Evolutionary conservation across 2,888 invertebrate genomes (phyloP), one percentile per base, ranked within the genome.

Genomic region (Anthophora plumipes): DNA sequence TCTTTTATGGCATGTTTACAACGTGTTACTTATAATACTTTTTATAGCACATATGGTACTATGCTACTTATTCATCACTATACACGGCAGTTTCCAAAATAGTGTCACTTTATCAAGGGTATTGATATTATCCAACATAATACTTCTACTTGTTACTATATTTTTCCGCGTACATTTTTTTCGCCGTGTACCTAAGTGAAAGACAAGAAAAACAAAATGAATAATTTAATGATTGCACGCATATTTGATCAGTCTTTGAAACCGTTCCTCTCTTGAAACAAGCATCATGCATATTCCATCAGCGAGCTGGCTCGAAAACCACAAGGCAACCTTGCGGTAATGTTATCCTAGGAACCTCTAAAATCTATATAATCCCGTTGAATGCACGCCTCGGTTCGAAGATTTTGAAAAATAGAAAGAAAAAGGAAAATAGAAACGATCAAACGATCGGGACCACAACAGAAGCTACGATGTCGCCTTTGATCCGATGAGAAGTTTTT

Each of bases 231-330:
- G 50, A 61, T 20, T 20, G 20, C 52, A 41, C 61, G 70, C 52
- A 43, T 61, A 52, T 54, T 43, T 52, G 14, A 8, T 1, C 25
- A 17, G n/a, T 72, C 41, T 63, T 41, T 50, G 41, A 63, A n/a
- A 87, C 85, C 86, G 86, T 90, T 91, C 89, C 91, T 89, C 89
- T 90, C 89, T 91, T 89, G 63, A 43, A 80, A 81, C 72, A 80
- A 63, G 80, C 88, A 86, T 85, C 89, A 91, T 92, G 90, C 90
- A 91, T 92, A 92, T 92, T 91, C 90, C 89, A 92, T 91, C 89
- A 87, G 86, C 84, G 84, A 88, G 83, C 88, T 84, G 48, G 88
- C 88, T 86, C 88, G 73, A 80, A 90, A 91, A 90, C 91, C 91
- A 77, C 90, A 88, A 82, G 80, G 74, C 82, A 88, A 86, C 87